phyloP scores from a whole-genome alignment of 2,888 invertebrate species.

The Leptopilina myrica region DNA sequence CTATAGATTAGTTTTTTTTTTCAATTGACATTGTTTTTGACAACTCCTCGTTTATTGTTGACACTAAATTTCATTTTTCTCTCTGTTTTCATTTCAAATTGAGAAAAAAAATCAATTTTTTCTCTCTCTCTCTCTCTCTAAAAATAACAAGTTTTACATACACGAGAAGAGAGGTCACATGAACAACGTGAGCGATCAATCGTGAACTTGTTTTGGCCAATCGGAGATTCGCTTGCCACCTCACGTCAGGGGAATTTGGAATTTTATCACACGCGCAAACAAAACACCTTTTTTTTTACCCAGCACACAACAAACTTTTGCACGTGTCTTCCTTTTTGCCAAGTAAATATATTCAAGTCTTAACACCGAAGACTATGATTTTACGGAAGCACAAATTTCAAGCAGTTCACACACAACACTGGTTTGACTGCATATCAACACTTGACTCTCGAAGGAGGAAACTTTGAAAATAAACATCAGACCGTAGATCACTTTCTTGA shows the following conservation, averaged over 20 bases:
- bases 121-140: constrained; percentile 65
- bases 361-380: not conserved
- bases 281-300: not conserved
- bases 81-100: too few species aligned
- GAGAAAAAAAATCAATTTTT: constrained; percentile 39
- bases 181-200: constrained; percentile 66
- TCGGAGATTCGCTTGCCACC: constrained; percentile 30
- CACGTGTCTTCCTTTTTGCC: not conserved
- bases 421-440: constrained; percentile 1
- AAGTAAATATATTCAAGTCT: not conserved
- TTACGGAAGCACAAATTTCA: not conserved
- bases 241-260: constrained; percentile 34
- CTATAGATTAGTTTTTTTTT: constrained; percentile 40
- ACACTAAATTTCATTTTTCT: too few species aligned
- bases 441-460: not conserved
- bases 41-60: too few species aligned
- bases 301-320: not conserved
- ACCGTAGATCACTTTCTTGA: constrained; percentile 29
- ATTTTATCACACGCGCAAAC: constrained; percentile 31
- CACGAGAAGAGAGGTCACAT: constrained; percentile 71
- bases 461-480: constrained; percentile 17
- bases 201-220: constrained; percentile 46
- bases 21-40: too few species aligned
- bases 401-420: not conserved
- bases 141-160: constrained; percentile 67